A percentile compares a stretch with the other conserved stretches of the same genome.
phyloP scores from a whole-genome alignment of 1,140 invertebrate species.

The Sesamia nonagrioides region DNA sequence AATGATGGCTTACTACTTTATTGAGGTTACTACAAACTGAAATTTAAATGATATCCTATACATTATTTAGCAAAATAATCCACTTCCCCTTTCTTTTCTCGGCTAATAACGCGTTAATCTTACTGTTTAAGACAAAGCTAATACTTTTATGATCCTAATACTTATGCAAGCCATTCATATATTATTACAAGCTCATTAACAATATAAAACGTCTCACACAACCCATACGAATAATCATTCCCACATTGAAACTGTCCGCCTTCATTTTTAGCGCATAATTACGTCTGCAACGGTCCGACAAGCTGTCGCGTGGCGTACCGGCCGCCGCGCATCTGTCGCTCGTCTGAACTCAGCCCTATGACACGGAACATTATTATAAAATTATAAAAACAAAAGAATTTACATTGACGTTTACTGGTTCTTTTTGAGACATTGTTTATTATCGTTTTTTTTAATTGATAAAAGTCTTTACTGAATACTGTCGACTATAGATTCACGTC shows the following conservation, averaged over 20 bases:
- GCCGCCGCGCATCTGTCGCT: slow-evolving; percentile 68
- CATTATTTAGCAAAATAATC: too few relatives aligned
- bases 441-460: neutral
- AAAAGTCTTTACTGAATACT: neutral
- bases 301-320: slow-evolving; percentile 77
- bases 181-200: slow-evolving; percentile 19
- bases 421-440: neutral
- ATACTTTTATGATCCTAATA: too few relatives aligned
- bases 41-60: too few relatives aligned
- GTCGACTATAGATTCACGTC: neutral
- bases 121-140: too few relatives aligned
- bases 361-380: slow-evolving; percentile 41
- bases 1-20: too few relatives aligned
- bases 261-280: slow-evolving; percentile 68
- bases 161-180: neutral
- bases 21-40: too few relatives aligned
- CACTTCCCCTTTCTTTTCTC: too few relatives aligned
- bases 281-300: slow-evolving; percentile 70
- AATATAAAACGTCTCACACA: slow-evolving; percentile 9
- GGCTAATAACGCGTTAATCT: too few relatives aligned
- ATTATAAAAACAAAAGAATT: slow-evolving; percentile 40
- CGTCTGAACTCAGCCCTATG: slow-evolving; percentile 41
- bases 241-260: slow-evolving; percentile 42
- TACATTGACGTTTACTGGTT: neutral
- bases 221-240: slow-evolving; percentile 1